A percentile compares a stretch with the other conserved stretches of the same genome.
phyloP scores from a whole-genome alignment of 1,140 invertebrate species.

The Trachymyrmex cornetzi region DNA sequence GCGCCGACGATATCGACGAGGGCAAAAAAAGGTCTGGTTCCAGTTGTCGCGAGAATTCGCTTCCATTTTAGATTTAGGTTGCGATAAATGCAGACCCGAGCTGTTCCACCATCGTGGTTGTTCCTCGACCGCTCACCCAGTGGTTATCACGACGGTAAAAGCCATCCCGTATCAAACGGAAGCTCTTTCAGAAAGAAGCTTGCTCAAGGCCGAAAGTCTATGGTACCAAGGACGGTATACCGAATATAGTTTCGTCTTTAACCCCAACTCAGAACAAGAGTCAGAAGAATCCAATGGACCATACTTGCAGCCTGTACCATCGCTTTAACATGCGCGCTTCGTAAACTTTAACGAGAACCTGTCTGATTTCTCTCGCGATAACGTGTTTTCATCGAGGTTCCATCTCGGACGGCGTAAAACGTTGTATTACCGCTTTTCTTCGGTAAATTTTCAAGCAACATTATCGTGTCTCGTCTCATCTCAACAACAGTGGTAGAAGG shows the following conservation, averaged over 20 bases:
- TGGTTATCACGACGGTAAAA: constrained; percentile 61
- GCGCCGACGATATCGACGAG: constrained; percentile 36
- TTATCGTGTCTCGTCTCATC: constrained; percentile 27
- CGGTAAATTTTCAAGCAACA: constrained; percentile 23
- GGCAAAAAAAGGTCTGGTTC: neutral
- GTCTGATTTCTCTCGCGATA: constrained; percentile 65
- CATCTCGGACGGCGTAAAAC: neutral
- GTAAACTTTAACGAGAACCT: constrained; percentile 26
- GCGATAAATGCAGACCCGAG: constrained; percentile 60
- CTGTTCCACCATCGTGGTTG: constrained; percentile 46
- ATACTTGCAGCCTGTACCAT: neutral
- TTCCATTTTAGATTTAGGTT: constrained; percentile 73
- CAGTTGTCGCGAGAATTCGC: constrained; percentile 33
- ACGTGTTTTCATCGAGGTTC: constrained; percentile 59
- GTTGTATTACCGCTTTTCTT: constrained; percentile 32
- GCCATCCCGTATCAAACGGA: constrained; percentile 36
- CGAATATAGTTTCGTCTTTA: constrained; percentile 18
- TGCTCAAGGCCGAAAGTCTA: constrained; percentile 3
- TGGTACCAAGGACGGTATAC: neutral
- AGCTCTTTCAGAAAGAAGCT: constrained; percentile 53
- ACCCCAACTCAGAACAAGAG: constrained; percentile 13
- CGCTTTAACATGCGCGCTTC: constrained; percentile 41
- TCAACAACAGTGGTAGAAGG: neutral
- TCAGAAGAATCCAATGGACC: constrained; percentile 61
- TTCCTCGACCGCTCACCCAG: constrained; percentile 13